Evolutionary conservation across 2,797 vertebrate species (phyloP).

Genomic region (Clarias fuscus): DNA sequence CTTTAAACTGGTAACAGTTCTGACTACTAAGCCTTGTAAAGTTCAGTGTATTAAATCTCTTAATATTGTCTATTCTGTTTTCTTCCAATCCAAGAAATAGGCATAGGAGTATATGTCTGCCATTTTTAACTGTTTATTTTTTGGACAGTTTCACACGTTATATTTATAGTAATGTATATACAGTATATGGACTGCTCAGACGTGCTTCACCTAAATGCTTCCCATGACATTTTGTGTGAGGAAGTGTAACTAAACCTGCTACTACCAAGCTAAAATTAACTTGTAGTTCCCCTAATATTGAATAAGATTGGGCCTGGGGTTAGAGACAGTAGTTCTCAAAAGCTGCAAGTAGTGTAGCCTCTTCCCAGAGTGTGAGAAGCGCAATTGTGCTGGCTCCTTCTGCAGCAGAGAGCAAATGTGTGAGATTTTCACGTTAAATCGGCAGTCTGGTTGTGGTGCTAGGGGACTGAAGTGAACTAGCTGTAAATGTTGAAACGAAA

Average conservation of each 20-base stretch:
- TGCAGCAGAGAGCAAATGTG: constrained; percentile 56
- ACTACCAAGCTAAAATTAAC: constrained; percentile 1
- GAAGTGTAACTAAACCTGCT: not conserved
- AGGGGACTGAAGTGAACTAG: constrained; percentile 71
- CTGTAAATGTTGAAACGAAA: constrained; percentile 78
- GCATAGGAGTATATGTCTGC: not conserved
- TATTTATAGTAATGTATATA: not conserved
- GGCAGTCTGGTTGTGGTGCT: constrained; percentile 39
- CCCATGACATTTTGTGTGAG: not conserved
- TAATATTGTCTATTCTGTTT: constrained; percentile 25
- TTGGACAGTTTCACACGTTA: not conserved
- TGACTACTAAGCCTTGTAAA: constrained; percentile 39
- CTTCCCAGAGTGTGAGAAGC: not conserved
- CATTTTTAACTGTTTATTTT: not conserved
- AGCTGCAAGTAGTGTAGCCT: constrained; percentile 4
- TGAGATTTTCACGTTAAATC: constrained; percentile 44
- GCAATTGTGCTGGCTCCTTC: constrained; percentile 11
- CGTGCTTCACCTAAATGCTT: not conserved
- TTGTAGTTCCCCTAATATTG: not conserved
- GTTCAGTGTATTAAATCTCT: constrained; percentile 14
- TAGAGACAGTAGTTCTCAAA: constrained; percentile 9
- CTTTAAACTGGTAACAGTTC: constrained; percentile 43
- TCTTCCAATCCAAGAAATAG: not conserved
- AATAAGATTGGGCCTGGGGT: not conserved
- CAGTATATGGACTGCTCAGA: not conserved